Percentiles rank a stretch among this genome's conserved stretches.
Conservation (phyloP, 2,113 vertebrate genomes). For the Ophiodon elongatus region DNA sequence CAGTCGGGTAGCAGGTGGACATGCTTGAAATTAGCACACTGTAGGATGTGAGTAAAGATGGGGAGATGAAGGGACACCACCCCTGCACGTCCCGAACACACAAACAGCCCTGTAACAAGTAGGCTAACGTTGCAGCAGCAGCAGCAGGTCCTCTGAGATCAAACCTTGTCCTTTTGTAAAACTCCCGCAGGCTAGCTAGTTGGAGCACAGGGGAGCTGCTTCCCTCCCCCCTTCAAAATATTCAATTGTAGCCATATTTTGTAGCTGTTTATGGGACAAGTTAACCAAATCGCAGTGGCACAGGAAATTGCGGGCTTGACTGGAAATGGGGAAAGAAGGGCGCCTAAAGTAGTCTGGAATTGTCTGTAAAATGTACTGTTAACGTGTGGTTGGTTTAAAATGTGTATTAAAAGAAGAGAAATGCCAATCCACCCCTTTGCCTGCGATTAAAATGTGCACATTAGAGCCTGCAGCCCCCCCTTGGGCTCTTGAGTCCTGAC, state of each 20-base stretch:
- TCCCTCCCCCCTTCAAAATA: not conserved
- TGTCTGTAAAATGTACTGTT: not conserved
- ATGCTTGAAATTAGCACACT: slow-evolving; percentile 8
- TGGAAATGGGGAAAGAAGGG: not conserved
- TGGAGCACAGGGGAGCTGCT: not conserved
- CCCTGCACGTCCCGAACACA: slow-evolving; percentile 42
- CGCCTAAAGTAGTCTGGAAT: not conserved
- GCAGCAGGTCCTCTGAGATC: not conserved
- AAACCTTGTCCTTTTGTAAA: not conserved
- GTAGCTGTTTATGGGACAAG: not conserved
- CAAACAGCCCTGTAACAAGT: slow-evolving; percentile 12
- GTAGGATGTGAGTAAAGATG: slow-evolving; percentile 34
- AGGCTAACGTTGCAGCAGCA: not conserved
- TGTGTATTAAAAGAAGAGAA: not conserved
- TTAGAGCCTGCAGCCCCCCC: not conserved
- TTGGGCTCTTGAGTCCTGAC: slow-evolving; percentile 1
- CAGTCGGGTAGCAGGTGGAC: not conserved
- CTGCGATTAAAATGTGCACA: not conserved
- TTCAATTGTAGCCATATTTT: not conserved
- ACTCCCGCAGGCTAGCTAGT: slow-evolving; percentile 13
- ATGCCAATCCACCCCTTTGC: not conserved
- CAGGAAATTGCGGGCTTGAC: not conserved
- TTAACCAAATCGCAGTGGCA: not conserved
- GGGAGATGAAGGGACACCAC: slow-evolving; percentile 44
- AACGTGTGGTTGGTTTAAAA: not conserved